Conservation (phyloP, 2,888 invertebrate species). For the Andrena hattorfiana region DNA sequence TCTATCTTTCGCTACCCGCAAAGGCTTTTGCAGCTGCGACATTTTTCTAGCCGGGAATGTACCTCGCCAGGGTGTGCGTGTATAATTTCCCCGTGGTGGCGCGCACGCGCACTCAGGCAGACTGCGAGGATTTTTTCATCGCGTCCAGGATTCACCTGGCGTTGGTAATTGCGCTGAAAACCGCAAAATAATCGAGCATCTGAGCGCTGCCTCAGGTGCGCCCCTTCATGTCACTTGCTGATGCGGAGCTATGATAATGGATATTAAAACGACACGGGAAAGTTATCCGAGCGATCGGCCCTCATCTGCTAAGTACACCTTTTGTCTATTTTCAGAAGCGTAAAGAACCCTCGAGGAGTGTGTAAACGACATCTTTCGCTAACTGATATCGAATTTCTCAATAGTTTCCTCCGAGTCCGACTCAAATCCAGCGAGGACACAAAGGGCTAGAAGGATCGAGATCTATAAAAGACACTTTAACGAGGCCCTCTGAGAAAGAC, state of each 20-base stretch:
- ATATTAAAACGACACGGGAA: not conserved
- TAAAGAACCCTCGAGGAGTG: too few species aligned
- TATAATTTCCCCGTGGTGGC: not conserved
- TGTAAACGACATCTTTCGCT: too few species aligned
- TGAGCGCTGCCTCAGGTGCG: constrained; percentile 10
- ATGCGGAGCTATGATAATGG: not conserved
- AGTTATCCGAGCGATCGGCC: not conserved
- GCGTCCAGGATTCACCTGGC: constrained; percentile 72
- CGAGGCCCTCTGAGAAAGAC: not conserved
- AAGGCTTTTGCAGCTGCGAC: constrained; percentile 75
- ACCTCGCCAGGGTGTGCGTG: constrained; percentile 1
- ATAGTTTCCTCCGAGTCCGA: not conserved
- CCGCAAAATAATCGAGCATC: constrained; percentile 39
- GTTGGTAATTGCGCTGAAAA: constrained; percentile 61
- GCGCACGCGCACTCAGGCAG: constrained; percentile 31
- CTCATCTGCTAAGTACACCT: too few species aligned
- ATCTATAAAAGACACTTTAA: constrained; percentile 22
- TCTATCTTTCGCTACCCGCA: constrained; percentile 43
- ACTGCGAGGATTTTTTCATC: constrained; percentile 66
- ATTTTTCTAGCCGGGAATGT: constrained; percentile 74
- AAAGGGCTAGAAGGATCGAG: not conserved
- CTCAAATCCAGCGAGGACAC: not conserved
- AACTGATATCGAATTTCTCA: too few species aligned
- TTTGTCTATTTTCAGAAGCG: too few species aligned
- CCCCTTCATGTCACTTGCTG: not conserved